Conservation (phyloP, 2,797 vertebrate genomes). For the Sternotherus odoratus region DNA sequence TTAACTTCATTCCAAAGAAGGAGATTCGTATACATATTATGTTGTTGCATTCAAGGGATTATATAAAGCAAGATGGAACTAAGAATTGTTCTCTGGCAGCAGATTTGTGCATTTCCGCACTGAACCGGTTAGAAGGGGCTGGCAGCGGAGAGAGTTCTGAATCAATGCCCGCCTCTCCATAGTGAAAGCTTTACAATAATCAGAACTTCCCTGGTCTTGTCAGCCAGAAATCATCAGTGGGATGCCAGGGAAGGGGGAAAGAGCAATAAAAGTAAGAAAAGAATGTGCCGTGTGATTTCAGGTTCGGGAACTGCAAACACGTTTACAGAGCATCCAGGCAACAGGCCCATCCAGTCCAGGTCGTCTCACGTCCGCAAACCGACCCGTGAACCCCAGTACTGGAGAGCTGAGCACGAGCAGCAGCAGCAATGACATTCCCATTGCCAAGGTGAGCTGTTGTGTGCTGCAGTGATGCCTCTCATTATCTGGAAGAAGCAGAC, state of each 20-base stretch:
- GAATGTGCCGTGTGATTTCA: constrained; percentile 62
- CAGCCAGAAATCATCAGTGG: neutral
- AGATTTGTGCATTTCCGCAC: neutral
- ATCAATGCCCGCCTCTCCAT: neutral
- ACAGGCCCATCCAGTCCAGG: constrained; percentile 85
- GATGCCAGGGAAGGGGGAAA: neutral
- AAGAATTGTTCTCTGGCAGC: neutral
- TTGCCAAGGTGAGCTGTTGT: constrained; percentile 84
- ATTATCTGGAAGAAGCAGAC: neutral
- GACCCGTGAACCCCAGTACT: constrained; percentile 88
- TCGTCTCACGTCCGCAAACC: constrained; percentile 83
- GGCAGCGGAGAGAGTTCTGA: neutral
- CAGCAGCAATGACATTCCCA: constrained; percentile 90
- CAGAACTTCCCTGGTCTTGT: neutral
- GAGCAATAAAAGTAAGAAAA: neutral
- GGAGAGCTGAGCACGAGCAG: constrained; percentile 91
- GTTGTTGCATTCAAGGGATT: neutral
- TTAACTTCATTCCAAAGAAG: neutral
- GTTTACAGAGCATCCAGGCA: constrained; percentile 86
- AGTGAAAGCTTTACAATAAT: accelerated
- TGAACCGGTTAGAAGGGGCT: neutral
- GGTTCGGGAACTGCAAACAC: constrained; percentile 90
- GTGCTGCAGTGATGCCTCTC: neutral
- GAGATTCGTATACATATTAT: neutral
- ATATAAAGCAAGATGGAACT: constrained; percentile 13